phyloP scores from a whole-genome alignment of 2,113 vertebrate species.

The Elanus axillaris region DNA sequence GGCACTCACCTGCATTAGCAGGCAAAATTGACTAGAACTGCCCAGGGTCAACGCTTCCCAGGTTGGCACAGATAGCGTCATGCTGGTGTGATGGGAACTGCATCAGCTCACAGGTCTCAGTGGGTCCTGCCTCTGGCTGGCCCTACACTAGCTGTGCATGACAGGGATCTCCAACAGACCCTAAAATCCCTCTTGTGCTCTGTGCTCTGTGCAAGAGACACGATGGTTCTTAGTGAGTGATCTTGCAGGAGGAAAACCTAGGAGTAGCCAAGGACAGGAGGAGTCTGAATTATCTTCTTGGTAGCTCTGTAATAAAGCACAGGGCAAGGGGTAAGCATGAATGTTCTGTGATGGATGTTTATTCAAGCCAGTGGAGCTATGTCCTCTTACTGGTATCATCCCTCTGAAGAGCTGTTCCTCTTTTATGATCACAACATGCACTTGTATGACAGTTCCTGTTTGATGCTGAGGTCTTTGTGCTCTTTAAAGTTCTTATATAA shows the following conservation, averaged over 20 bases:
- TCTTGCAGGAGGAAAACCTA: neutral
- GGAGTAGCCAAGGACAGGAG: neutral
- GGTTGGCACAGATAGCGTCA: rapidly evolving
- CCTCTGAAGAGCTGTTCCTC: neutral
- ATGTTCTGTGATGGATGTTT: neutral
- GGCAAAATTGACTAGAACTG: neutral
- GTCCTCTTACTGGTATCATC: neutral
- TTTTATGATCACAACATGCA: neutral
- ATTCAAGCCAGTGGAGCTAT: neutral
- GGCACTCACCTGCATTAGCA: rapidly evolving
- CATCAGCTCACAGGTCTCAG: neutral
- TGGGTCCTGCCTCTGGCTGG: neutral
- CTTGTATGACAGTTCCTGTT: neutral
- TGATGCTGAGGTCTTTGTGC: neutral
- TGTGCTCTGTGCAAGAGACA: neutral
- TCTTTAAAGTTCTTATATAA: neutral
- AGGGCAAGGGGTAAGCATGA: neutral
- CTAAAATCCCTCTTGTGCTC: neutral
- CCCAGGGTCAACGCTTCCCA: neutral
- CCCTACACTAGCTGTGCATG: neutral
- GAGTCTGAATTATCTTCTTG: neutral
- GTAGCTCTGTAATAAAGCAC: neutral
- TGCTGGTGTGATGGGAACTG: neutral
- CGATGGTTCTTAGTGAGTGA: neutral
- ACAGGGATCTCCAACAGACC: neutral